Percentiles rank a stretch among this genome's conserved stretches.
These are phyloP conservation scores for Eugnorisma glareosa DNA, from an alignment of 2,888 invertebrate genomes.

Conservation along the genomic window DNA sequence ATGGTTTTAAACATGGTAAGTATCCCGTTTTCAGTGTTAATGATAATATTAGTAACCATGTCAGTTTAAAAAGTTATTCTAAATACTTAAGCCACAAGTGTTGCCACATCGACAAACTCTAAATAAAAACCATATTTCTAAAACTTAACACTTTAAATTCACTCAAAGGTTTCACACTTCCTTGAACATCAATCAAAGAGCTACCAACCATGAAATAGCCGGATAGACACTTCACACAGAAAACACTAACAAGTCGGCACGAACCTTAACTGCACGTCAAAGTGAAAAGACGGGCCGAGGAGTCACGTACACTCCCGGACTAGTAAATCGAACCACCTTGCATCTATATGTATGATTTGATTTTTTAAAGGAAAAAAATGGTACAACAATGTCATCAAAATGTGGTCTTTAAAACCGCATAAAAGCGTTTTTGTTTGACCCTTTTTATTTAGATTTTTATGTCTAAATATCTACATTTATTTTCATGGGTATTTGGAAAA, in stretches of 20 bases:
- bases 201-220: conserved; percentile 37
- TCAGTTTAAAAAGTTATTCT: too few species aligned
- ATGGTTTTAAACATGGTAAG: too few species aligned
- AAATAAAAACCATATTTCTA: neutral
- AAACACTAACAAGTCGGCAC: conserved; percentile 59
- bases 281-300: conserved; percentile 37
- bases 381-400: neutral
- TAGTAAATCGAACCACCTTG: neutral
- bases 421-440: neutral
- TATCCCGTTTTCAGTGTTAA: too few species aligned
- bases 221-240: conserved; percentile 43
- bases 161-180: conserved; percentile 15
- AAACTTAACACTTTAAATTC: conserved; percentile 21
- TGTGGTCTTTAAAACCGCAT: neutral
- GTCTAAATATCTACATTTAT: neutral
- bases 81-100: neutral
- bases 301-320: conserved; percentile 38
- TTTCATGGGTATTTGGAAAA: neutral
- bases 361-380: too few species aligned
- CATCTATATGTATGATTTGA: too few species aligned
- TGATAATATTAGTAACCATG: too few species aligned
- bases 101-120: neutral
- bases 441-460: neutral
- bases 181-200: conserved; percentile 49
- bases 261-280: conserved; percentile 56